These are phyloP conservation scores for Parapsyche elsis DNA, from an alignment of 1,140 invertebrate species.

Conservation along the genomic window DNA sequence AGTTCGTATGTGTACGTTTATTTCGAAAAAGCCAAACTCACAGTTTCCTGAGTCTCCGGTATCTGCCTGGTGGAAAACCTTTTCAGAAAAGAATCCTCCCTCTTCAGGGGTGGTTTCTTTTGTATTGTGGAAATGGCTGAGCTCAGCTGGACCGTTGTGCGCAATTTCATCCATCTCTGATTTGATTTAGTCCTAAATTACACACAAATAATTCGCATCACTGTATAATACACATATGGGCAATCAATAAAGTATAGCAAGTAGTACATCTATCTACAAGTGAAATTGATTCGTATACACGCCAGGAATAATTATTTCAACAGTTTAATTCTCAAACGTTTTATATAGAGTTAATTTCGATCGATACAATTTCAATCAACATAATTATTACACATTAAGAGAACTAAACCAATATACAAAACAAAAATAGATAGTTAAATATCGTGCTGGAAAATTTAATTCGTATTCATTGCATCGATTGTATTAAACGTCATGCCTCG, in stretches of 20 bases:
- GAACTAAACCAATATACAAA: too few species aligned
- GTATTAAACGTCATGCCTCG: too few species aligned
- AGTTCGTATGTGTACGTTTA: too few species aligned
- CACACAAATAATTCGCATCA: conserved; percentile 34
- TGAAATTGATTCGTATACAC: too few species aligned
- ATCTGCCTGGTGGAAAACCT: conserved; percentile 93
- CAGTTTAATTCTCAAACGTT: too few species aligned
- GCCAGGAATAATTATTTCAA: too few species aligned
- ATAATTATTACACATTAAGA: too few species aligned
- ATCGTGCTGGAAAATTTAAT: too few species aligned
- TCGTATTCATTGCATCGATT: too few species aligned
- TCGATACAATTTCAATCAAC: too few species aligned
- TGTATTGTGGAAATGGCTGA: conserved; percentile 81
- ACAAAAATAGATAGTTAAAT: too few species aligned
- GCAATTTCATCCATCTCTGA: conserved; percentile 93
- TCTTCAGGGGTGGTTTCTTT: conserved; percentile 86
- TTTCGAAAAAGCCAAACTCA: conserved; percentile 58
- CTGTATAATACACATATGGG: neutral
- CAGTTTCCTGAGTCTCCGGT: conserved; percentile 85
- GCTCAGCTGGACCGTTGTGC: conserved; percentile 91
- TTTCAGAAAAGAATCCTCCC: conserved; percentile 95
- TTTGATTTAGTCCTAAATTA: conserved; percentile 85
- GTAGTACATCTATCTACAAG: neutral
- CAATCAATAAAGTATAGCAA: conserved; percentile 32
- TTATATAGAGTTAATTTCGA: too few species aligned